Evolutionary conservation across 1,140 invertebrate species (phyloP).

Genomic region (Listronotus oregonensis): DNA sequence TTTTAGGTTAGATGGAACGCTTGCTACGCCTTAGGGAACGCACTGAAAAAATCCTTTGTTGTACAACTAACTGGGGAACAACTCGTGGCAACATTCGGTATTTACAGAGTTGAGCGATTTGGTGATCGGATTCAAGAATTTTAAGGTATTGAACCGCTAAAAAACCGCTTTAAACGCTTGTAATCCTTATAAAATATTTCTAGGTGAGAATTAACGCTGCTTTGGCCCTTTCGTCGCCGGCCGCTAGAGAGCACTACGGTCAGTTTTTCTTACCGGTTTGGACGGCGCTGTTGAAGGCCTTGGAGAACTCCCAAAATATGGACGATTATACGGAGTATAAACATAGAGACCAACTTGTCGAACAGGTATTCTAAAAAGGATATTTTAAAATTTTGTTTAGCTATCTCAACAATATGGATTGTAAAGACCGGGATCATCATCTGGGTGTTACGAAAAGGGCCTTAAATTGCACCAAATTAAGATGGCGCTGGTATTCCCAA

Average conservation of each 20-base stretch:
- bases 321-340: conserved; percentile 80
- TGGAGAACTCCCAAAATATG: conserved; percentile 75
- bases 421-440: too few relatives aligned
- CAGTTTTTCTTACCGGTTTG: conserved; percentile 67
- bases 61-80: conserved; percentile 49
- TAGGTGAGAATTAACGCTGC: conserved; percentile 76
- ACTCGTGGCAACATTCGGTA: conserved; percentile 50
- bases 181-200: not conserved
- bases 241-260: conserved; percentile 64
- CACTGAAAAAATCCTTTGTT: conserved; percentile 70
- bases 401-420: too few relatives aligned
- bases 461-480: too few relatives aligned
- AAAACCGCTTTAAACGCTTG: too few relatives aligned
- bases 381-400: too few relatives aligned
- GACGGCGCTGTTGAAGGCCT: conserved; percentile 69
- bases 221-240: conserved; percentile 69
- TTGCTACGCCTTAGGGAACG: conserved; percentile 82
- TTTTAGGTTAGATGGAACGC: conserved; percentile 84
- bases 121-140: conserved; percentile 62
- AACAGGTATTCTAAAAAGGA: conserved; percentile 61
- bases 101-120: conserved; percentile 59
- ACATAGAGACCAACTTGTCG: conserved; percentile 75
- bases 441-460: too few relatives aligned
- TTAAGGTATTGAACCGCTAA: conserved; percentile 65
- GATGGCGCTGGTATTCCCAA: too few relatives aligned